phyloP scores from a whole-genome alignment of 2,113 vertebrate species.

The Redunca redunca region DNA sequence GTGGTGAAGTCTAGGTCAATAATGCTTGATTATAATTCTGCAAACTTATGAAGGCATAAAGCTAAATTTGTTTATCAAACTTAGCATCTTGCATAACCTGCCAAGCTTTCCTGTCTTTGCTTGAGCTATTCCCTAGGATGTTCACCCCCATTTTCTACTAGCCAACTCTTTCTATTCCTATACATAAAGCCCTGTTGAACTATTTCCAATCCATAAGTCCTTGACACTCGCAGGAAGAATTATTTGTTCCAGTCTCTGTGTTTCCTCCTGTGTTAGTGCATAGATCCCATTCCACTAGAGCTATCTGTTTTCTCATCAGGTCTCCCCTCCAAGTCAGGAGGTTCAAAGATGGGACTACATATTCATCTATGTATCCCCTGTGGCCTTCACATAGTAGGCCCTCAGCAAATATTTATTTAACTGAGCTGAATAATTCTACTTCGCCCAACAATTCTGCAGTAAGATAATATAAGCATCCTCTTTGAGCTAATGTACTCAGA shows the following conservation, averaged over 20 bases:
- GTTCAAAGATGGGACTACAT: neutral
- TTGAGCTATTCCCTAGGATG: neutral
- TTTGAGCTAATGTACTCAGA: constrained; percentile 43
- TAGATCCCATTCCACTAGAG: neutral
- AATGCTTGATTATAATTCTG: constrained; percentile 32
- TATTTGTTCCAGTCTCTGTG: neutral
- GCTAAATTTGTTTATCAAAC: constrained; percentile 31
- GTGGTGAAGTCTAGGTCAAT: neutral
- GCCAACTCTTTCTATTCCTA: neutral
- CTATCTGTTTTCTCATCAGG: neutral
- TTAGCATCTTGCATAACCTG: neutral
- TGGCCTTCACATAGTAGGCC: constrained; percentile 3
- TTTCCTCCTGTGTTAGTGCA: neutral
- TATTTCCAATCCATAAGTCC: neutral
- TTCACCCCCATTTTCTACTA: neutral
- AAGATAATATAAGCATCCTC: constrained; percentile 40
- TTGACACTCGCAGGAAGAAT: neutral
- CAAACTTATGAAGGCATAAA: neutral
- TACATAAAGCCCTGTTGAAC: neutral
- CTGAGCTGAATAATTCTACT: neutral
- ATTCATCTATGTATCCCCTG: neutral
- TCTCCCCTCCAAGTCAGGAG: neutral
- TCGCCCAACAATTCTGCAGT: neutral
- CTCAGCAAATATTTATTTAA: neutral
- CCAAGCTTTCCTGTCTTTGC: neutral